phyloP scores from a whole-genome alignment of 2,888 invertebrate species.

The Seladonia tumulorum region DNA sequence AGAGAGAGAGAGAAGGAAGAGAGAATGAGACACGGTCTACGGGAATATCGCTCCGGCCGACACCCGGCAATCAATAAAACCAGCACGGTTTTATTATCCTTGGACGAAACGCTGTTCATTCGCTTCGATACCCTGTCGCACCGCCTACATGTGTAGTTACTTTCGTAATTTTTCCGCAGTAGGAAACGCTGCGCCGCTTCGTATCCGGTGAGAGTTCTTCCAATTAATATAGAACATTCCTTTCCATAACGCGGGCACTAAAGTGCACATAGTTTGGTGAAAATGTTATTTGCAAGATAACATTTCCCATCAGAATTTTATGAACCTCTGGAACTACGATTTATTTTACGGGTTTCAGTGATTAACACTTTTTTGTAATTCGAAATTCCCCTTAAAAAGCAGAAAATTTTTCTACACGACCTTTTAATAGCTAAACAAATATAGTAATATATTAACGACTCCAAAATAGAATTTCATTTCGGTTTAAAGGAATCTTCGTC shows the following conservation, averaged over 20 bases:
- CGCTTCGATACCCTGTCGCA: background rate
- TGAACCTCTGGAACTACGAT: no score
- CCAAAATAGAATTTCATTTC: no score
- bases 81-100: conserved; percentile 23
- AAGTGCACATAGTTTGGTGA: no score
- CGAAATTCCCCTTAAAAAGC: no score
- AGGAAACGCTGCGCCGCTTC: background rate
- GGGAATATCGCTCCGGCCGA: background rate
- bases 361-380: no score
- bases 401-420: no score
- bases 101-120: background rate
- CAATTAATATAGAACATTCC: background rate
- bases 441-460: no score
- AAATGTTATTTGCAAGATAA: no score
- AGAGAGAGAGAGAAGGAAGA: background rate
- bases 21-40: background rate
- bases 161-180: background rate
- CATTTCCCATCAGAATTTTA: no score
- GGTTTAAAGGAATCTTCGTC: no score
- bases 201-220: background rate
- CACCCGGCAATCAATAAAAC: conserved; percentile 31
- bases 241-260: background rate
- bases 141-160: background rate
- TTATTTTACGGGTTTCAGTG: no score
- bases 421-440: no score